Percentiles rank a stretch among this genome's conserved stretches.
These are phyloP conservation scores for Thryonomys swinderianus DNA, from an alignment of 2,113 vertebrate species.

Conservation along the genomic window DNA sequence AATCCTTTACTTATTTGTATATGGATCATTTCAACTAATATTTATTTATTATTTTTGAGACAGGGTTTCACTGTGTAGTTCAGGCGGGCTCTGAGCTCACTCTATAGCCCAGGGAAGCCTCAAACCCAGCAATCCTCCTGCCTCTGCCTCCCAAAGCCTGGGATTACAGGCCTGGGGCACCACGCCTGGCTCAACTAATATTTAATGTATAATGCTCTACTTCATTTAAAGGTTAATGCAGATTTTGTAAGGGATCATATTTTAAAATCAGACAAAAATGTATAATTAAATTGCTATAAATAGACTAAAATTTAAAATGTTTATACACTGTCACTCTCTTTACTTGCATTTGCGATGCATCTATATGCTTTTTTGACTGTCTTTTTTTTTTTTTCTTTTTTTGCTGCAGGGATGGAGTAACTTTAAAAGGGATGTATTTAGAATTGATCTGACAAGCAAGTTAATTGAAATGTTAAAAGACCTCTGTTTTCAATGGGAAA, in stretches of 20 bases:
- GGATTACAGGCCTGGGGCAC: too few species aligned
- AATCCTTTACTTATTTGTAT: neutral
- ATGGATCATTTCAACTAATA: neutral
- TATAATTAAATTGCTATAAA: neutral
- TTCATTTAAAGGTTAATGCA: neutral
- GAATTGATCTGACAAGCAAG: conserved; percentile 63
- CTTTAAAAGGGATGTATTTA: conserved; percentile 49
- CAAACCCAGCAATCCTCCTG: too few species aligned
- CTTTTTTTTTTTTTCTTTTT: conserved; percentile 53
- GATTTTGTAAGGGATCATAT: neutral
- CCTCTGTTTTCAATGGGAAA: conserved; percentile 71
- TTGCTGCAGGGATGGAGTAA: neutral
- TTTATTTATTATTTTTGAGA: too few species aligned
- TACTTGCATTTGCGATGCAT: neutral
- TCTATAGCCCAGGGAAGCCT: too few species aligned
- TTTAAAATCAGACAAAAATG: neutral
- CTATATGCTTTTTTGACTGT: neutral
- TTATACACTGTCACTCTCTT: neutral
- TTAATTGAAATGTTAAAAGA: conserved; percentile 80
- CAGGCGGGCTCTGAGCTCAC: too few species aligned
- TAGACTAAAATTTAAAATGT: neutral
- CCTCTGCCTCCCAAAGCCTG: too few species aligned
- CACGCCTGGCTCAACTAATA: conserved; percentile 14
- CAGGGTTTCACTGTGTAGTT: too few species aligned
- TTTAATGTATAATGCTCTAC: neutral